phyloP scores from a whole-genome alignment of 2,113 vertebrate species.

The Barbus barbus region DNA sequence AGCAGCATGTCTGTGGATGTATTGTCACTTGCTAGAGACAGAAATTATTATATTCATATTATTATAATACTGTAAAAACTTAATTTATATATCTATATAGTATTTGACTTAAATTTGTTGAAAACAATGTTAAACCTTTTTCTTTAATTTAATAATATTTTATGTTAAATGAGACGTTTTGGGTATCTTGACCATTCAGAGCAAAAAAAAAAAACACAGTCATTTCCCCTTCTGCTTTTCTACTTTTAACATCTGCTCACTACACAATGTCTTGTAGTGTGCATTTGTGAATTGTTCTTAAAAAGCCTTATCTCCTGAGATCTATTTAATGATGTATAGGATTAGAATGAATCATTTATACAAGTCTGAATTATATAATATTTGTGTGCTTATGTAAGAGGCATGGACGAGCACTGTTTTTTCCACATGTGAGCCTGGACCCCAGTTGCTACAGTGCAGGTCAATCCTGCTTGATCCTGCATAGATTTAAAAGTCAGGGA shows the following conservation, averaged over 20 bases:
- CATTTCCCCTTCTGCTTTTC: conserved; percentile 4
- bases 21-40: too few species aligned
- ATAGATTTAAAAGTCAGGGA: conserved; percentile 57
- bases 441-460: conserved; percentile 39
- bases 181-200: not conserved
- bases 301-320: conserved; percentile 31
- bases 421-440: conserved; percentile 1
- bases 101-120: too few species aligned
- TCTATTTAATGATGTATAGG: conserved; percentile 45
- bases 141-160: not conserved
- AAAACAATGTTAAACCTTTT: not conserved
- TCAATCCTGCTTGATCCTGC: conserved; percentile 58
- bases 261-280: conserved; percentile 29
- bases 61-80: too few species aligned
- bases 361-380: conserved; percentile 55
- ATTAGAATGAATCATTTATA: conserved; percentile 51
- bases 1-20: too few species aligned
- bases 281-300: conserved; percentile 47
- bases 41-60: too few species aligned
- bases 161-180: not conserved
- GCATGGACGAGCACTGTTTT: conserved; percentile 17
- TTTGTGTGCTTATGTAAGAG: conserved; percentile 53
- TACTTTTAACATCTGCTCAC: conserved; percentile 29
- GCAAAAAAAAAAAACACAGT: not conserved
- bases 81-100: too few species aligned